Evolutionary conservation across 2,888 invertebrate species (phyloP), one percentile per base, ranked within the genome.

Genomic region (Dinocampus coccinellae): DNA sequence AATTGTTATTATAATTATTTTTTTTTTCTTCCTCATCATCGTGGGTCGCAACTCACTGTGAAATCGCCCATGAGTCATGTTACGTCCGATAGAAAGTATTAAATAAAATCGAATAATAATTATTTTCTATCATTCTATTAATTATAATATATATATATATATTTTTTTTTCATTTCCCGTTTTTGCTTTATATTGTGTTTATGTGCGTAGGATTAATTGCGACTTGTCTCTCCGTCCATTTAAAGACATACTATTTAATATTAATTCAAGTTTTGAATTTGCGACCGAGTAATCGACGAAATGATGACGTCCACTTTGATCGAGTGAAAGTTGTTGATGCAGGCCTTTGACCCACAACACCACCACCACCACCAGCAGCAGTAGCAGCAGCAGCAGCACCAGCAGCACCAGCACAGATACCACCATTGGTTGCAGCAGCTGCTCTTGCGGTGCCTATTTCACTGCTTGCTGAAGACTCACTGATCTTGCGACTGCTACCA

Each of bases 261-360:
- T 26, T 22, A 29, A 67, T 67, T 76, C 85, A 85, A 60, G 80
- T 75, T 77, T 82, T 85, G 60, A 82, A 80, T 68, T 82, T 85
- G 47, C 85, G 84, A 16, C 85, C 83, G 16, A 87, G 82, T 10
- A 91, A 85, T 79, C 90, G 91, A 60, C 91, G 88, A 83, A 91
- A 91, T 3, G 91, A 91, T 0, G 91, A 90, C 20, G 91, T 91
- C 91, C 91, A 91, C 78, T 89, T 89, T 60, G 91, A 90, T 16
- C 91, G 88, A 10, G 87, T 89, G 70, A 90, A 82, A 78, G 88
- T 87, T 76, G 87, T 88, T n/a, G 29, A 29, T 79, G 61, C 65
- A 55, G 29, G 73, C 72, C 76, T 74, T 10, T 70, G 80, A 69
- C 70, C 76, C 39, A 42, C 70, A 47, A 16, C 16, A 47, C 16